Evolutionary conservation across 2,888 invertebrate species (phyloP).

Genomic region (Drosophila pullipes): DNA sequence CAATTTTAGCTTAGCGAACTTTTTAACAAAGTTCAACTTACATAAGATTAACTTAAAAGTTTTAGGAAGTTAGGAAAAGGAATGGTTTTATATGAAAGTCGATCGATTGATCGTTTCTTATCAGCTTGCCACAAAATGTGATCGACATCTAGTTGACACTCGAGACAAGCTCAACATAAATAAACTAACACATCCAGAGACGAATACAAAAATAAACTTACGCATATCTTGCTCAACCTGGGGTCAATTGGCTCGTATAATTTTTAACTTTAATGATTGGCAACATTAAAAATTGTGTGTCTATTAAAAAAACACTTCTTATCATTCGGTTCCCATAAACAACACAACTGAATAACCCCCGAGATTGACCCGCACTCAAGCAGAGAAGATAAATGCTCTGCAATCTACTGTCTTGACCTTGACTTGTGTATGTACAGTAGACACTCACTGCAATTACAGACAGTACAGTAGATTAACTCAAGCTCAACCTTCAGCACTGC

Average conservation of each 20-base stretch:
- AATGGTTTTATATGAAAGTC: not conserved
- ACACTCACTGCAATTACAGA: slow-evolving; percentile 17
- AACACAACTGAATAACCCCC: slow-evolving; percentile 8
- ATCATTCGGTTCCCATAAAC: slow-evolving; percentile 25
- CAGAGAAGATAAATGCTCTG: slow-evolving; percentile 35
- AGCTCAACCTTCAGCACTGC: slow-evolving; percentile 33
- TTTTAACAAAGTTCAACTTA: not conserved
- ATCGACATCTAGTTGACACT: not conserved
- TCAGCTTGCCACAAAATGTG: not conserved
- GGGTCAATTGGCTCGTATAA: slow-evolving; percentile 33
- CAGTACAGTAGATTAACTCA: not conserved
- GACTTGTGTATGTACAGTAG: slow-evolving; percentile 35
- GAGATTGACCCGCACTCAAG: slow-evolving; percentile 31
- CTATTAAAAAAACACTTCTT: slow-evolving; percentile 10
- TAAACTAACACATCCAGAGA: not conserved
- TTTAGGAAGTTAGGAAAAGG: not conserved
- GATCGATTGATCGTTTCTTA: not conserved
- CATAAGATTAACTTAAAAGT: too few relatives aligned
- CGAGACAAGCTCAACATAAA: not conserved
- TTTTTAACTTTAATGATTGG: slow-evolving; percentile 13
- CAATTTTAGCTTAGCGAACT: not conserved
- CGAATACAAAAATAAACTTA: not conserved
- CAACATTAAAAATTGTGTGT: not conserved
- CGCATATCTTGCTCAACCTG: not conserved
- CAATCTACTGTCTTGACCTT: slow-evolving; percentile 36